Base-by-base conservation (phyloP, 1,140 invertebrate genomes). In the Lysiphlebus fabarum region DNA sequence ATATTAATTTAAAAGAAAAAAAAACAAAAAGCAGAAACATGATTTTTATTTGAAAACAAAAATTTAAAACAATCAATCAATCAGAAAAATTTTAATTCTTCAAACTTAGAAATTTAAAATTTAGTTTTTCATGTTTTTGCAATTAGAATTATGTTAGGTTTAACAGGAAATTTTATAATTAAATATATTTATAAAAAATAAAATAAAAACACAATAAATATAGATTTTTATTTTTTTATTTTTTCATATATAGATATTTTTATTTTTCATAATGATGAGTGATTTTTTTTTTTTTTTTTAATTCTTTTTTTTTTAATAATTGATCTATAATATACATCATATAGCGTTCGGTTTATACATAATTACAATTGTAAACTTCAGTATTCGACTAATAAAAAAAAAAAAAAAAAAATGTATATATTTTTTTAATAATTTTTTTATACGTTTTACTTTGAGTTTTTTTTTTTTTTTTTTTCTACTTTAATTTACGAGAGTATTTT, bases 291-390 rank as follows among this genome's bases (percentile, higher is more conserved):
- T 49, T n/a, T 37, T 10, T 43, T 45, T 12, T 8, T n/a, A 12
- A 45, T 34, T 34, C 10, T 48, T 8, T 33, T 34, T 26, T 26
- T 33, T n/a, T n/a, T 77, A 76, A 78, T 80, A 78, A 78, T 80
- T 72, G 75, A 77, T 80, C 76, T 80, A 80, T 80, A 79, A 80
- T 80, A 79, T 80, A 80, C 77, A 80, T 77, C 73, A 74, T 51
- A 51, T 79, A 80, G 76, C 76, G 71, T 76, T 79, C 70, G 64
- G 67, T 79, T 77, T 78, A 77, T 78, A 78, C 75, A 77, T 80
- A 80, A 80, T 80, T 80, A 80, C 77, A 80, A 71, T 75, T 72
- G 73, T 74, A 78, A 71, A 77, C 54, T 61, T 55, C 17, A 74
- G 63, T 36, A 47, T 61, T 42, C 26, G 26, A 43, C 43, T 37